A percentile compares a stretch with the other conserved stretches of the same genome.
These are phyloP conservation scores for Carapus acus DNA, from an alignment of 2,797 vertebrate genomes.

Conservation along the genomic window DNA sequence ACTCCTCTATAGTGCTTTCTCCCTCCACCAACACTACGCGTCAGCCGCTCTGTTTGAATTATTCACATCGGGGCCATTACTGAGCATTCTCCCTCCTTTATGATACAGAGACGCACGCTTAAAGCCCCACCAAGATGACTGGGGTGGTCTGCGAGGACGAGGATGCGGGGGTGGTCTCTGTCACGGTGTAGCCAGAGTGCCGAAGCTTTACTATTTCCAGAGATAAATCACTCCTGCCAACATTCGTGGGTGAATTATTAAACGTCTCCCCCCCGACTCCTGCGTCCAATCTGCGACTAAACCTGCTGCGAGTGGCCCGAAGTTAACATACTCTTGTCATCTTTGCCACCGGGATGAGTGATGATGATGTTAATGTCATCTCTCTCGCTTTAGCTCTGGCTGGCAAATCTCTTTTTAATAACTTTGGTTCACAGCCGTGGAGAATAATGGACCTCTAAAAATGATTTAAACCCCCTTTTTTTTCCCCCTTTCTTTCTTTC, in stretches of 20 bases:
- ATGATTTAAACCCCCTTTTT: too few species aligned
- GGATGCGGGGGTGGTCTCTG: conserved; percentile 12
- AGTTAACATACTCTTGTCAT: conserved; percentile 7
- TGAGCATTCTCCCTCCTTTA: conserved; percentile 34
- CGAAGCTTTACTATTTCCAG: conserved; percentile 23
- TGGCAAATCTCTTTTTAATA: conserved; percentile 39
- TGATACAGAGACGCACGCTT: conserved; percentile 15
- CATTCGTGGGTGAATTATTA: conserved; percentile 59
- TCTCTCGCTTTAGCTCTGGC: conserved; percentile 8
- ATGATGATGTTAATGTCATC: conserved; percentile 18
- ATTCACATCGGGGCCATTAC: conserved; percentile 66
- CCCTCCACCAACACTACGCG: conserved; percentile 38
- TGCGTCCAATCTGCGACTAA: conserved; percentile 41
- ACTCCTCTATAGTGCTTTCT: conserved; percentile 48
- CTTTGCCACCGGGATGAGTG: conserved; percentile 11
- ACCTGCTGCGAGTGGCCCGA: conserved; percentile 30
- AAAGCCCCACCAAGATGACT: conserved; percentile 54
- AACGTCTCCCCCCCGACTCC: conserved; percentile 37
- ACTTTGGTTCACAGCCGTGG: conserved; percentile 20
- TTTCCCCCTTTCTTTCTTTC: too few species aligned
- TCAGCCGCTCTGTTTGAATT: conserved; percentile 64
- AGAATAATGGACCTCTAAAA: conserved; percentile 13
- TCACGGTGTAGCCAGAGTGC: conserved; percentile 20
- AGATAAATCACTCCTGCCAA: conserved; percentile 49
- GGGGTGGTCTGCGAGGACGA: conserved; percentile 48